A percentile compares a stretch with the other conserved stretches of the same genome.
Evolutionary conservation across 2,797 vertebrate species (phyloP).

Genomic region (Mallotus villosus): DNA sequence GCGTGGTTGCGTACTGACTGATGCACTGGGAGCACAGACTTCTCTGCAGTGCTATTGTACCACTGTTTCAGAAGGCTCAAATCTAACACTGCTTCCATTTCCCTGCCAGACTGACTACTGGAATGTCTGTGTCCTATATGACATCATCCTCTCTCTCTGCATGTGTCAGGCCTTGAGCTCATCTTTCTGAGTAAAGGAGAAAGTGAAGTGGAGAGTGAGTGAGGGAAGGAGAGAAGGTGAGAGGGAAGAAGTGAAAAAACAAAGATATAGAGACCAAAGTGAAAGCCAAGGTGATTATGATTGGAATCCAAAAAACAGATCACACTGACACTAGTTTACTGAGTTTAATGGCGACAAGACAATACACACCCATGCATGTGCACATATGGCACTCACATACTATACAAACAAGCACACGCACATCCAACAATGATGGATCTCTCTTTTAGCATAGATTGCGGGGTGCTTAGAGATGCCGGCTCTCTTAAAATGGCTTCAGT

Average conservation of each 20-base stretch:
- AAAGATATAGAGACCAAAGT: neutral
- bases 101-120: constrained; percentile 17
- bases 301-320: neutral
- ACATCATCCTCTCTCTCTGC: constrained; percentile 7
- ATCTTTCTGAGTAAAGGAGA: constrained; percentile 12
- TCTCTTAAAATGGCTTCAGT: constrained; percentile 65
- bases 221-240: neutral
- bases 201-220: neutral
- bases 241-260: constrained; percentile 10
- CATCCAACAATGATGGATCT: constrained; percentile 39
- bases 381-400: neutral
- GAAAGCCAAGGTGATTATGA: constrained; percentile 1
- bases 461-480: constrained; percentile 33
- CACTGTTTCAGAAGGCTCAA: neutral
- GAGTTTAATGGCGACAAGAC: constrained; percentile 13
- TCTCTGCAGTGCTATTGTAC: neutral
- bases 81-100: constrained; percentile 2
- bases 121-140: constrained; percentile 14
- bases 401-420: constrained; percentile 9
- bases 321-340: constrained; percentile 26
- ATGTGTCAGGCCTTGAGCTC: constrained; percentile 2
- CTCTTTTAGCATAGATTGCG: constrained; percentile 30
- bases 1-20: constrained; percentile 22
- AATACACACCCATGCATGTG: neutral
- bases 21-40: neutral